phyloP scores from a whole-genome alignment of 1,140 invertebrate genomes.

The Eurosta solidaginis region DNA sequence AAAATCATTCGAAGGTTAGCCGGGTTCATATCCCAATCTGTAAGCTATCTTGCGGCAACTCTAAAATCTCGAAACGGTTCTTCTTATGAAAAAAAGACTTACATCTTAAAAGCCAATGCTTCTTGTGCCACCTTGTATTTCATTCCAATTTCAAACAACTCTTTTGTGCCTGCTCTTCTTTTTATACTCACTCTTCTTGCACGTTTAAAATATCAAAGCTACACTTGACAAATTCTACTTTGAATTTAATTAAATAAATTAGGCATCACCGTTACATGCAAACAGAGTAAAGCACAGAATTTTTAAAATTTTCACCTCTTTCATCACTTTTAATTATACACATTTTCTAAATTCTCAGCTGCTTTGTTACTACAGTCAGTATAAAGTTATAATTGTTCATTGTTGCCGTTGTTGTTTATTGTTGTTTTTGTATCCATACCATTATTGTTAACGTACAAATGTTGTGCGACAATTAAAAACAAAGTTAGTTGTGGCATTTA shows the following conservation, averaged over 20 bases:
- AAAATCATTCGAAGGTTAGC: too few relatives aligned
- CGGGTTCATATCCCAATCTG: too few relatives aligned
- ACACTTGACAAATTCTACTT: conserved; percentile 42
- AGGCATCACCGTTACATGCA: background rate
- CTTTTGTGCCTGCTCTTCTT: background rate
- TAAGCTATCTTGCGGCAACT: too few relatives aligned
- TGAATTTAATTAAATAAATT: conserved; percentile 28
- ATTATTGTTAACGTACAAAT: conserved; percentile 21
- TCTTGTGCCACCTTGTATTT: too few relatives aligned
- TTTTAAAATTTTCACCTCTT: conserved; percentile 42
- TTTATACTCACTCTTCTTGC: background rate
- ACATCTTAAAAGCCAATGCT: too few relatives aligned
- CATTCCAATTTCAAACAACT: too few relatives aligned
- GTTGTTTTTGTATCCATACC: background rate
- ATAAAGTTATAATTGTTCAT: conserved; percentile 6
- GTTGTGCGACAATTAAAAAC: conserved; percentile 30
- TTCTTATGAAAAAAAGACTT: too few relatives aligned
- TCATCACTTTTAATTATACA: conserved; percentile 48
- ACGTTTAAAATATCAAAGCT: conserved; percentile 30
- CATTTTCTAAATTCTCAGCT: conserved; percentile 50
- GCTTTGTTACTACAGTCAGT: conserved; percentile 12
- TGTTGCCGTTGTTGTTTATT: background rate
- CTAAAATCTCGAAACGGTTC: too few relatives aligned
- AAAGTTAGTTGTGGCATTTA: conserved; percentile 9
- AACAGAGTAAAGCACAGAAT: background rate